Base-by-base conservation (phyloP, 2,113 vertebrate genomes). In the Tilapia sparmanii region DNA sequence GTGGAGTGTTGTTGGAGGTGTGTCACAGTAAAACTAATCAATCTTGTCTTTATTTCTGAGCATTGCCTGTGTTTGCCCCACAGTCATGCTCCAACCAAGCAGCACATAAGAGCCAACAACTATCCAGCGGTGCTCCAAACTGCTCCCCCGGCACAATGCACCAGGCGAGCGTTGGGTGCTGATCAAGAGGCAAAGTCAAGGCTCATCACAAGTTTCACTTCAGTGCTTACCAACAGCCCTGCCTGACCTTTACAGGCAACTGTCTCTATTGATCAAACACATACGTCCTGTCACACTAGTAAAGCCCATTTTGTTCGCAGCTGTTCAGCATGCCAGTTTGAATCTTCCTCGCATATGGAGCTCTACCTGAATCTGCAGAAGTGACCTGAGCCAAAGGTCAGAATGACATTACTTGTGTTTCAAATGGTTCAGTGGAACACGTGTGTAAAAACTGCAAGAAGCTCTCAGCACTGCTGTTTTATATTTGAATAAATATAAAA, bases 11-110 rank as follows among this genome's bases (percentile, higher is more conserved):
- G 61, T 45, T 84, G 63, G 86, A 15, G 84, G 81, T 85, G 78
- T 90, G 87, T 93, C 87, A 89, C 84, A 93, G 83, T 94, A 92
- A 90, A 90, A 93, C 90, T 91, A 93, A 93, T 94, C 94, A 92
- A 92, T 92, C 89, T 87, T 87, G 91, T 90, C 89, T 94, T 91
- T 92, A 91, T 93, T 82, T 93, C 83, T 86, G 91, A 92, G 87
- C 93, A 68, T 89, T 84, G 82, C 66, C 73, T 80, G 81, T 52
- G 54, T 90, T 91, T 91, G 82, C 87, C 88, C 61, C 2, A 6
- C 80, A 85, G 90, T 93, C 92, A 50, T 91, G 88, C 87, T 90
- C 90, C 84, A 93, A 87, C 84, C 83, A 85, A 85, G 90, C 71
- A 8, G 50, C 88, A 90, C 47, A 86, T 35, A 80, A 68, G 81